Conservation (phyloP, 2,888 invertebrate species). For the Morpho helenor region DNA sequence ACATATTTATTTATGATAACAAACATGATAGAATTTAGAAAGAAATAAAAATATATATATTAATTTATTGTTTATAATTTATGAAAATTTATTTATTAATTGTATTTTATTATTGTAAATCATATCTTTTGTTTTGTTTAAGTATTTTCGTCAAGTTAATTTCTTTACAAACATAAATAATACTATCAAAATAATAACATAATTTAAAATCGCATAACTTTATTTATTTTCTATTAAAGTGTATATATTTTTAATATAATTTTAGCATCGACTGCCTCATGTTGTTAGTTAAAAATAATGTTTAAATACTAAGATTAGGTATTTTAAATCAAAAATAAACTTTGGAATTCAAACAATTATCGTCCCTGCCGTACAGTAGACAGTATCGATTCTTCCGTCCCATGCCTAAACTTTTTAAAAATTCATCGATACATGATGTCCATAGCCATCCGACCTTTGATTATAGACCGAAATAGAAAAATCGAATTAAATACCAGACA, state of each 20-base stretch:
- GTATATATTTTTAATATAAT: not conserved
- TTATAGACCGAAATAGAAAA: slow-evolving; percentile 38
- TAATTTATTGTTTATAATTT: too few species aligned
- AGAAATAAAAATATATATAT: too few species aligned
- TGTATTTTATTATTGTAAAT: too few species aligned
- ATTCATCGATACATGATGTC: slow-evolving; percentile 64
- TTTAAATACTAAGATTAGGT: slow-evolving; percentile 11
- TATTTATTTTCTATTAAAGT: too few species aligned
- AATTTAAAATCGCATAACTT: too few species aligned
- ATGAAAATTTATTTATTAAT: too few species aligned
- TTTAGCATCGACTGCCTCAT: slow-evolving; percentile 5
- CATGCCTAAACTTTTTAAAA: slow-evolving; percentile 67
- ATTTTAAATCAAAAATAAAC: slow-evolving; percentile 15
- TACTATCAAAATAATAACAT: too few species aligned
- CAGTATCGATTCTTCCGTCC: slow-evolving; percentile 74
- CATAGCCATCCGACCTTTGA: slow-evolving; percentile 54
- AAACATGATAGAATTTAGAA: too few species aligned
- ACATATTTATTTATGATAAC: too few species aligned
- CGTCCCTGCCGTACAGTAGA: slow-evolving; percentile 54
- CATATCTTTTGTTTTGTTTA: too few species aligned
- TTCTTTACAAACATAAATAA: too few species aligned
- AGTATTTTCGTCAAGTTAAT: too few species aligned
- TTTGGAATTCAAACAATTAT: slow-evolving; percentile 29
- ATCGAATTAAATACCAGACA: slow-evolving; percentile 19
- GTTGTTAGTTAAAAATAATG: slow-evolving; percentile 19